phyloP scores from a whole-genome alignment of 2,113 vertebrate species.

The Taxidea taxus region DNA sequence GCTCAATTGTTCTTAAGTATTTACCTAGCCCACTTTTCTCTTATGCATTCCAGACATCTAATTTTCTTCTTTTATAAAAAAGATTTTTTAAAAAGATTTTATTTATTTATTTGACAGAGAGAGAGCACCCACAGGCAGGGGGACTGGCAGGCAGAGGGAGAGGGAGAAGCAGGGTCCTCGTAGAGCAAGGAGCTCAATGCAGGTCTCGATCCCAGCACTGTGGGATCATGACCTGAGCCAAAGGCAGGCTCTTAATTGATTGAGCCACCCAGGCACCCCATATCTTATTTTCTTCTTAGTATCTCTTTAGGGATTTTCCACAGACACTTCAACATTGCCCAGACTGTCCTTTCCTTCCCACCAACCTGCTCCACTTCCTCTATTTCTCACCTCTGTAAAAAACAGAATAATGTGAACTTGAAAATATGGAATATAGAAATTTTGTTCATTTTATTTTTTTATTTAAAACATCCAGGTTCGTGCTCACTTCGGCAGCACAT shows the following conservation, averaged over 20 bases:
- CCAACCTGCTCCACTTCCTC: not conserved
- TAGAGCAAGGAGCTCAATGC: not conserved
- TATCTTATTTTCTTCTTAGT: not conserved
- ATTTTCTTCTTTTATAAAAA: not conserved
- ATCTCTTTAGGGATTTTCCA: not conserved
- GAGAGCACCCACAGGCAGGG: not conserved
- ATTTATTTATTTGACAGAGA: not conserved
- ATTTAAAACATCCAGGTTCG: not conserved
- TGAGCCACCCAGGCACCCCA: not conserved
- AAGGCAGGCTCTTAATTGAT: not conserved
- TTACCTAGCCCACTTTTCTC: not conserved
- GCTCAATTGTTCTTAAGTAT: not conserved
- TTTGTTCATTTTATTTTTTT: not conserved
- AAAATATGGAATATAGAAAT: not conserved
- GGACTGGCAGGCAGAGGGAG: not conserved
- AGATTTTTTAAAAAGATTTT: not conserved
- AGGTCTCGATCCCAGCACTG: not conserved
- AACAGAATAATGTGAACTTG: not conserved
- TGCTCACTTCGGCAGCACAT: too few relatives aligned
- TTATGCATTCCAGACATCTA: not conserved
- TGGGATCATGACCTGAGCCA: not conserved
- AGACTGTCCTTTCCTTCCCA: not conserved
- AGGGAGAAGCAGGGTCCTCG: not conserved
- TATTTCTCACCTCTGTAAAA: not conserved
- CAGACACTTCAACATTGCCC: not conserved